Percentiles rank a stretch among this genome's conserved stretches.
These are phyloP conservation scores for Centrocercus urophasianus DNA, from an alignment of 2,113 vertebrate species.

Conservation along the genomic window DNA sequence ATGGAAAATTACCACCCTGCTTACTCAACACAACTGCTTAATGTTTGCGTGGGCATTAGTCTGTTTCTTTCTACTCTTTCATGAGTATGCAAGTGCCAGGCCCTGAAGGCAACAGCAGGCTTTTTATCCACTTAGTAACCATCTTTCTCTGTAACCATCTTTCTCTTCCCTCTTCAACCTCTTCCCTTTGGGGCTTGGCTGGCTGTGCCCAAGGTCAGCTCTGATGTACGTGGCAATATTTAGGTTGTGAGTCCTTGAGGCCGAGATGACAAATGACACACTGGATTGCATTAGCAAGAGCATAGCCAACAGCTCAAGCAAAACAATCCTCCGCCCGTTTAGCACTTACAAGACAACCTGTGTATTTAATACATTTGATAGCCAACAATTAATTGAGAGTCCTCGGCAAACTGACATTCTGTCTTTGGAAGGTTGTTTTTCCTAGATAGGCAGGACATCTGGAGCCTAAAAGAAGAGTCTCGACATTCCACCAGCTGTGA, in stretches of 20 bases:
- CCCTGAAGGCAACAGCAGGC: background rate
- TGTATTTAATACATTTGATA: background rate
- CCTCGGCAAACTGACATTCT: background rate
- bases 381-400: background rate
- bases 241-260: background rate
- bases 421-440: background rate
- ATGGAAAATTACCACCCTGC: fast-evolving
- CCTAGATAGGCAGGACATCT: background rate
- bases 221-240: background rate
- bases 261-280: background rate
- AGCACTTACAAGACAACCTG: background rate
- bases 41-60: background rate
- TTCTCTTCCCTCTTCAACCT: background rate
- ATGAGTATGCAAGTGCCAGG: background rate
- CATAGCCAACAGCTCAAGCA: background rate
- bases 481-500: background rate
- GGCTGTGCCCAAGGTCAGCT: background rate
- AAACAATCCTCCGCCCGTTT: background rate
- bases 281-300: background rate
- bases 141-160: background rate
- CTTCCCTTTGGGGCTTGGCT: background rate
- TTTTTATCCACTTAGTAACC: background rate
- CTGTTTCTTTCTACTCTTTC: background rate
- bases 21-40: background rate
- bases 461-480: background rate